Percentiles rank a stretch among this genome's conserved stretches.
These are phyloP conservation scores for Pipistrellus pygmaeus DNA, from an alignment of 2,797 vertebrate genomes.

Conservation along the genomic window DNA sequence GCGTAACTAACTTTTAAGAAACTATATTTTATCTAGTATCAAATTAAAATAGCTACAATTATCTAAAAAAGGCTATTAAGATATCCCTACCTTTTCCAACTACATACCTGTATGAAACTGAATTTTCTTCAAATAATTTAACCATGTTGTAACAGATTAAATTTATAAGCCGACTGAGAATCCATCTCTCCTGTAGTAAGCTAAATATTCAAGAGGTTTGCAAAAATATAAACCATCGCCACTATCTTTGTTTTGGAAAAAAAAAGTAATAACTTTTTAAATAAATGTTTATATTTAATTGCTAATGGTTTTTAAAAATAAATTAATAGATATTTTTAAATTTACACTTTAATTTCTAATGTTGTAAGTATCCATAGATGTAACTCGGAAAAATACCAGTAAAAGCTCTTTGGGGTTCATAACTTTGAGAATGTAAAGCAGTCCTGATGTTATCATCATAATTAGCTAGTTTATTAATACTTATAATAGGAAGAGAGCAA, in stretches of 20 bases:
- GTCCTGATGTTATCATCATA: background rate
- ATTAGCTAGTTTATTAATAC: background rate
- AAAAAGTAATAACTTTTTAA: background rate
- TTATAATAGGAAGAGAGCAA: background rate
- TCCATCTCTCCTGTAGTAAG: background rate
- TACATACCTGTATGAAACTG: background rate
- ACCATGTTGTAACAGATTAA: background rate
- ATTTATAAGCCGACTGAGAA: background rate
- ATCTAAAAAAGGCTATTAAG: slow-evolving; percentile 8
- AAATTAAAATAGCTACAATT: slow-evolving; percentile 43
- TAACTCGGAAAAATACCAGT: background rate
- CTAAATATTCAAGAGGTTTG: background rate
- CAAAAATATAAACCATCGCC: background rate
- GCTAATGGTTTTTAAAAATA: background rate
- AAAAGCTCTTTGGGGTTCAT: background rate
- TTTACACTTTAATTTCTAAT: background rate
- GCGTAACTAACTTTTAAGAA: slow-evolving; percentile 3
- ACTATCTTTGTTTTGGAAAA: background rate
- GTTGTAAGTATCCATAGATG: background rate
- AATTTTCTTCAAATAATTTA: slow-evolving; percentile 34
- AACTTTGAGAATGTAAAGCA: slow-evolving; percentile 17
- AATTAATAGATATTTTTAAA: background rate
- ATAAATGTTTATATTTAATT: slow-evolving; percentile 26
- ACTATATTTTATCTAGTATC: slow-evolving; percentile 14
- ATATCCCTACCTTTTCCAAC: background rate